These are phyloP conservation scores for Boleophthalmus pectinirostris DNA, from an alignment of 2,113 vertebrate species.

Conservation along the genomic window DNA sequence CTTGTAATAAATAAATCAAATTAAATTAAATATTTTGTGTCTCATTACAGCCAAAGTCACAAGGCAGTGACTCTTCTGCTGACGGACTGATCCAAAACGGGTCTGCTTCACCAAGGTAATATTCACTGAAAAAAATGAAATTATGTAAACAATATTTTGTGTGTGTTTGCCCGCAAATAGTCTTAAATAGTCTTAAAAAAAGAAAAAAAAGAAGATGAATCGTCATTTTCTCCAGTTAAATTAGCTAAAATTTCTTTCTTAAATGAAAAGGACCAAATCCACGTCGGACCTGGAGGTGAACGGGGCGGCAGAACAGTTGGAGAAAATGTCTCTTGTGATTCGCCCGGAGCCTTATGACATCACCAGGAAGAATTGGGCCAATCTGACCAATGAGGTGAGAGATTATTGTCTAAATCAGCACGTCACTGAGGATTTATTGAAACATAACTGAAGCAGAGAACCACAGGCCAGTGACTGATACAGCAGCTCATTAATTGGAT, in stretches of 20 bases:
- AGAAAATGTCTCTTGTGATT: conserved; percentile 64
- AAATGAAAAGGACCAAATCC: conserved; percentile 82
- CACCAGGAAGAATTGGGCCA: conserved; percentile 80
- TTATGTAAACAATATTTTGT: background rate
- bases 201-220: background rate
- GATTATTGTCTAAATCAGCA: background rate
- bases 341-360: conserved; percentile 66
- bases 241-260: background rate
- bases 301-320: conserved; percentile 54
- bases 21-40: conserved; percentile 10
- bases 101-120: conserved; percentile 84
- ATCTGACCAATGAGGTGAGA: conserved; percentile 78
- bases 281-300: conserved; percentile 83
- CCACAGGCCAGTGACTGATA: too few relatives aligned
- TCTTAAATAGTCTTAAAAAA: too few relatives aligned
- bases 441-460: too few relatives aligned
- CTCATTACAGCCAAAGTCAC: conserved; percentile 76
- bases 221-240: background rate
- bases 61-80: conserved; percentile 80
- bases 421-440: too few relatives aligned
- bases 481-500: too few relatives aligned
- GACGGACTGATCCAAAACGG: conserved; percentile 81
- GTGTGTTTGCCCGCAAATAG: too few relatives aligned
- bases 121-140: too few relatives aligned
- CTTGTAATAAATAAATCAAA: background rate